Conservation (phyloP, 2,797 vertebrate genomes). For the Sparus aurata region DNA sequence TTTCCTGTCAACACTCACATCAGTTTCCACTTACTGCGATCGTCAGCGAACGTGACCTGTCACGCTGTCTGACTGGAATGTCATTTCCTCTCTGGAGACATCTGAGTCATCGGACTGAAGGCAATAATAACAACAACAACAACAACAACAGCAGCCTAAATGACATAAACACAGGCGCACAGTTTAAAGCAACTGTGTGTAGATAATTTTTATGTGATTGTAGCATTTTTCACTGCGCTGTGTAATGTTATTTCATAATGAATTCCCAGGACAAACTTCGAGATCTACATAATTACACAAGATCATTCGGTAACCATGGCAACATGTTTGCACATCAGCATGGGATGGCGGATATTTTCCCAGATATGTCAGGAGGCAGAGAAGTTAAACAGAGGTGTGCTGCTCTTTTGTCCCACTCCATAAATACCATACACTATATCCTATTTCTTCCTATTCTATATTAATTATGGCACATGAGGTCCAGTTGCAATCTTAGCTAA, state of each 20-base stretch:
- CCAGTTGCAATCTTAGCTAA: not conserved
- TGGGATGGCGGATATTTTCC: slow-evolving; percentile 15
- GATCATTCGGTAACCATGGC: slow-evolving; percentile 41
- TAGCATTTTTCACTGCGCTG: not conserved
- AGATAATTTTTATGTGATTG: not conserved
- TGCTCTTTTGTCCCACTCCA: not conserved
- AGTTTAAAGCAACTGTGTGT: not conserved
- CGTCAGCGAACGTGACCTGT: slow-evolving; percentile 56
- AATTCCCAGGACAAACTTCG: slow-evolving; percentile 6
- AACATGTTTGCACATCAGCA: slow-evolving; percentile 27
- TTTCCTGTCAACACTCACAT: slow-evolving; percentile 68
- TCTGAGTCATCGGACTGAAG: slow-evolving; percentile 41
- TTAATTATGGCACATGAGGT: not conserved
- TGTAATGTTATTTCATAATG: not conserved
- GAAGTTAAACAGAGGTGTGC: not conserved
- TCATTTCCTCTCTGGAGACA: slow-evolving; percentile 61
- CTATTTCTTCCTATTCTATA: not conserved
- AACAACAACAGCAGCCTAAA: slow-evolving; percentile 21
- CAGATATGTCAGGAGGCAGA: slow-evolving; percentile 17
- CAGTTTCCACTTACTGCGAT: slow-evolving; percentile 51
- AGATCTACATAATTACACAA: slow-evolving; percentile 25
- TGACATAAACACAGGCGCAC: not conserved
- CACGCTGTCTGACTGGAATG: slow-evolving; percentile 53
- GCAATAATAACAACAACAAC: slow-evolving; percentile 11
- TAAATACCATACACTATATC: not conserved